Percentiles rank a stretch among this genome's conserved stretches.
Evolutionary conservation across 2,888 invertebrate species (phyloP).

Genomic region (Patella ulyssiponensis): DNA sequence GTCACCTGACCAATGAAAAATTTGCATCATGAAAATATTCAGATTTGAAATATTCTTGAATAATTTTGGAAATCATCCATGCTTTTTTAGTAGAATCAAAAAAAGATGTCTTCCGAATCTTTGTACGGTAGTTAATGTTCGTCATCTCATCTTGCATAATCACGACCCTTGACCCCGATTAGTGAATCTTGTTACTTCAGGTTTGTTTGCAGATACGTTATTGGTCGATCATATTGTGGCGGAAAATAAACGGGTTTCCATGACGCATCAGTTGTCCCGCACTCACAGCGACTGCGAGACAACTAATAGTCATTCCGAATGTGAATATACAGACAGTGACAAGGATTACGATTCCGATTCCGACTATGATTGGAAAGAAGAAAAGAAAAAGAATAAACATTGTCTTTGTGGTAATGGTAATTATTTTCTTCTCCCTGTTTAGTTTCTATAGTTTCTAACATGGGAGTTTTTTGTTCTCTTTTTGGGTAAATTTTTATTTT

Average conservation of each 20-base stretch:
- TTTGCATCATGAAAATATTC: too few species aligned
- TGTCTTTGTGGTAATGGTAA: conserved; percentile 11
- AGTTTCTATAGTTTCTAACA: background rate
- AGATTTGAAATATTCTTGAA: too few species aligned
- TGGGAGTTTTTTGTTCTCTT: background rate
- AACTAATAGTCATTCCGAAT: conserved; percentile 43
- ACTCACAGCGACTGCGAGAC: conserved; percentile 45
- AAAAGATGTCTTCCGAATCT: too few species aligned
- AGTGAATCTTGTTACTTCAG: conserved; percentile 27
- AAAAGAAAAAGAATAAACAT: conserved; percentile 24
- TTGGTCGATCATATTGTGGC: conserved; percentile 47
- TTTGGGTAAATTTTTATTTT: background rate
- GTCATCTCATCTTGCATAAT: too few species aligned
- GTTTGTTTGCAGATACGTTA: conserved; percentile 48
- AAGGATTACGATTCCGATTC: conserved; percentile 32
- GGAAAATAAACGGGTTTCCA: conserved; percentile 41
- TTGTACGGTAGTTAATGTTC: too few species aligned
- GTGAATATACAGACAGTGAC: conserved; percentile 45
- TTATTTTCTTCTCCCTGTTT: conserved; percentile 6
- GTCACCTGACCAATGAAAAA: too few species aligned
- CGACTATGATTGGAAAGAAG: conserved; percentile 45
- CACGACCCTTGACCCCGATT: too few species aligned
- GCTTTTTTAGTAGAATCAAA: too few species aligned
- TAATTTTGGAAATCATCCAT: too few species aligned
- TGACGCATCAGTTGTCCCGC: conserved; percentile 46